Evolutionary conservation across 2,888 invertebrate species (phyloP).

Genomic region (Erebia ligea): DNA sequence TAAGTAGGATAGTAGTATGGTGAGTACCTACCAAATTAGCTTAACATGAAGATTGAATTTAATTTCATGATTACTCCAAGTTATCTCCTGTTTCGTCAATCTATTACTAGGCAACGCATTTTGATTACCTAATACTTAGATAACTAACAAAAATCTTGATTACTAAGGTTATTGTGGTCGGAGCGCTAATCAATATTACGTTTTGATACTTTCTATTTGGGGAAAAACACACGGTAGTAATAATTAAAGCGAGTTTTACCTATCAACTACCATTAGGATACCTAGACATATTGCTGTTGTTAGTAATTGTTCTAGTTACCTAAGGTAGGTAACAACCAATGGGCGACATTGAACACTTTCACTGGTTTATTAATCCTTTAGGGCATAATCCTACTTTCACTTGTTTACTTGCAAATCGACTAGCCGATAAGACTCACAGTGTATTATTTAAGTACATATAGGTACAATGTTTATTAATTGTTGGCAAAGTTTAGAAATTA

Average conservation of each 20-base stretch:
- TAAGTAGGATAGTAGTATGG: not conserved
- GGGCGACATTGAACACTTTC: conserved; percentile 27
- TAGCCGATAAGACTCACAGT: not conserved
- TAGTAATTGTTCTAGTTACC: too few species aligned
- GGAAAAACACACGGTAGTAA: not conserved
- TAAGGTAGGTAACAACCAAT: conserved; percentile 11
- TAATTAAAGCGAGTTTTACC: too few species aligned
- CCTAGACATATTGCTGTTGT: not conserved
- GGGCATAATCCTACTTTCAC: conserved; percentile 33
- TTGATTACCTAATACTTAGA: conserved; percentile 9
- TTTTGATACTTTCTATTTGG: conserved; percentile 13
- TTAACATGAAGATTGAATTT: not conserved
- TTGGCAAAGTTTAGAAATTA: too few species aligned
- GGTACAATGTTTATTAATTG: not conserved
- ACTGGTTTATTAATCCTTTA: conserved; percentile 28
- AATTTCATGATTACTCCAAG: not conserved
- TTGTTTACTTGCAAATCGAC: conserved; percentile 21
- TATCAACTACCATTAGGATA: too few species aligned
- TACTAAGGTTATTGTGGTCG: not conserved
- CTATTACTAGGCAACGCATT: conserved; percentile 1
- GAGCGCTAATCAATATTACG: conserved; percentile 15
- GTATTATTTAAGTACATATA: not conserved
- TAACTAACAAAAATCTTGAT: conserved; percentile 14
- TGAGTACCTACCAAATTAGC: not conserved
- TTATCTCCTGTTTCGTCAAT: conserved; percentile 7